Base-by-base conservation (phyloP, 1,140 invertebrate species). In the Centruroides vittatus region DNA sequence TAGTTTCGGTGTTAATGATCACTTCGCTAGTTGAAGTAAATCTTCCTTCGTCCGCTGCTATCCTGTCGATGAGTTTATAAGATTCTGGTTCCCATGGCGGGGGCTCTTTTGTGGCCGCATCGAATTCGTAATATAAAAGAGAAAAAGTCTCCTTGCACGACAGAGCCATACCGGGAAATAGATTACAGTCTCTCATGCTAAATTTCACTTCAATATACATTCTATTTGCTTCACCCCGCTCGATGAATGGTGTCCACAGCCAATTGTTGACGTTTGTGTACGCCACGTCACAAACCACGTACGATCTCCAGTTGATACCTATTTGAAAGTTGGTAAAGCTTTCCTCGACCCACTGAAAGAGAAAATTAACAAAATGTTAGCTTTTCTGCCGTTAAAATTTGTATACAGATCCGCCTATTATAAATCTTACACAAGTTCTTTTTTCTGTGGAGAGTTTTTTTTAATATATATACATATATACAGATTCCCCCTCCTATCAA, bases 131-230 rank as follows among this genome's bases (percentile, higher is more conserved):
- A 72, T 94, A 97, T 11, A 96, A 79, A 57, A 98, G 79, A 73
- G 89, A 92, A 75, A 97, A 97, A 5, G 93, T 97, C 73, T 98
- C 93, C 71, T 94, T 93, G 74, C 91, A 93, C 47, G 67, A 71
- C 10, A 71, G 57, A 4, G 66, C 70, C 66, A 71, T 67, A 5
- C 69, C 68, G 65, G 92, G 92, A 74, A 95, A 95, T 53, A 93
- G 75, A 51, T 88, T 91, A 72, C 93, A 96, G 75, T 94, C 91
- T 66, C 92, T 76, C 69, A 94, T 94, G n/a, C 90, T 94, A 77
- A 98, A 98, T 73, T 93, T 92, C 66, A 98, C 88, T 78, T 98
- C 92, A 70, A 98, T 93, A 76, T 94, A 95, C 71, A 98, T 87
- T 55, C 94, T 81, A 73, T 96, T 94, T 10, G 94, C 94, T 63